Conservation (phyloP, 2,888 invertebrate species). For the Belgica antarctica region DNA sequence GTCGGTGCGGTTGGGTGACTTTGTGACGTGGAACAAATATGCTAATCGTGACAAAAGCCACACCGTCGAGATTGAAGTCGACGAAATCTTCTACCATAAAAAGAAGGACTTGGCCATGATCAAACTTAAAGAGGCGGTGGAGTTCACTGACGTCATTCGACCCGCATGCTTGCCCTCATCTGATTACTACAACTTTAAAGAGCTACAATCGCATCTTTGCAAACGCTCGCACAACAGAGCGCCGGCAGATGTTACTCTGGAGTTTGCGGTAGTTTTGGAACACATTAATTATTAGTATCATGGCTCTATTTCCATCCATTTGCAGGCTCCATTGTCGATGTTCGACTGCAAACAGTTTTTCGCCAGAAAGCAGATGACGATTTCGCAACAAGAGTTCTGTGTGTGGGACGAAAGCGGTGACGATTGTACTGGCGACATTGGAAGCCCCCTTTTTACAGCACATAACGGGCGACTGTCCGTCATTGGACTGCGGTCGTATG, state of each 20-base stretch:
- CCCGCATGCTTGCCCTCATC: constrained; percentile 46
- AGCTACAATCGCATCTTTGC: constrained; percentile 46
- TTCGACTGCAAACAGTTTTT: constrained; percentile 46
- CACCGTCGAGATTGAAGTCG: constrained; percentile 45
- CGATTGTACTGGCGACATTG: constrained; percentile 47
- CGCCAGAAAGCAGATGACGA: constrained; percentile 32
- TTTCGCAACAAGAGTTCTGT: constrained; percentile 45
- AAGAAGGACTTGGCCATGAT: constrained; percentile 46
- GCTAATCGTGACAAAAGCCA: constrained; percentile 43
- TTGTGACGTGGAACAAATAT: constrained; percentile 45
- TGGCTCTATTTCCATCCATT: neutral
- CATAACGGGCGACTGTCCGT: constrained; percentile 45
- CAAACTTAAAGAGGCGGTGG: constrained; percentile 44
- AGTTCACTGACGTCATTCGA: constrained; percentile 46
- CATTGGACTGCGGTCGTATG: constrained; percentile 46
- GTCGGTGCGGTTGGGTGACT: constrained; percentile 46
- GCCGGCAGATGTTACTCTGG: constrained; percentile 37
- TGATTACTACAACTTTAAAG: constrained; percentile 46
- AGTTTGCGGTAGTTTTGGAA: constrained; percentile 34
- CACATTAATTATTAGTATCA: neutral
- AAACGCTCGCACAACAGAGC: constrained; percentile 42
- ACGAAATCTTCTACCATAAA: constrained; percentile 46
- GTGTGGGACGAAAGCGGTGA: constrained; percentile 47
- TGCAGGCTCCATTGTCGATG: constrained; percentile 45
- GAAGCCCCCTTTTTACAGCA: constrained; percentile 45